Evolutionary conservation across 92 coral and sea anemone genomes (phyloP), one percentile per base, ranked within the genome.

Genomic region (Epizoanthus stellaris): DNA sequence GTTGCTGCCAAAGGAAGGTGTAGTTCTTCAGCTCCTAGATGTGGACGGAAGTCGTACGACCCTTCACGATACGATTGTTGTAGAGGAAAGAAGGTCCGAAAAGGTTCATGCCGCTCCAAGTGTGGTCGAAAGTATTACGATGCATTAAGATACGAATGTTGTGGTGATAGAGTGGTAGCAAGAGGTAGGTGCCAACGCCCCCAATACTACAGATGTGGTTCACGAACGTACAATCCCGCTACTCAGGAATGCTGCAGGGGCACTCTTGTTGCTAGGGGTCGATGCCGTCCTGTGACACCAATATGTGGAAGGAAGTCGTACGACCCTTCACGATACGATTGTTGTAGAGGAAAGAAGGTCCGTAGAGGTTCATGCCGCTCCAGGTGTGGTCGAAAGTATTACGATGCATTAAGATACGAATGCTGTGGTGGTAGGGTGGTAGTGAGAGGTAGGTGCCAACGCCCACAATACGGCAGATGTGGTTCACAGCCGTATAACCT

Each of bases 61-160:
- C 83, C 83, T 21, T 19, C 19, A 63, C n/a, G 14, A 16, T 62
- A 79, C 47, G 83, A 62, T 20, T 79, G 83, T 45, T 79, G 83
- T n/a, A 79, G 67, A 58, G 70, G 82, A 14, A 61, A 40, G 65
- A 77, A 10, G 70, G 70, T 77, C 23, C 4, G 21, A 2, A 77
- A 2, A 14, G 70, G 70, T n/a, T 17, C 0, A 9, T 58, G 69
- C 11, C 49, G 40, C 14, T 54, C 66, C 25, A 75, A 6, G 36
- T 75, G 81, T 75, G 81, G 67, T 14, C 57, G 20, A 75, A 36
- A 0, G 3, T 34, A 13, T 57, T 75, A 75, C 38, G 81, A 75
- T 30, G 11, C 5, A 1, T 10, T 54, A 47, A 57, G 66, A 57
- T 17, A 75, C 47, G 81, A 75, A 45, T 75, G 81, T 45, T 75